These are phyloP conservation scores for Atethmia centrago DNA, from an alignment of 2,888 invertebrate genomes.

Conservation along the genomic window DNA sequence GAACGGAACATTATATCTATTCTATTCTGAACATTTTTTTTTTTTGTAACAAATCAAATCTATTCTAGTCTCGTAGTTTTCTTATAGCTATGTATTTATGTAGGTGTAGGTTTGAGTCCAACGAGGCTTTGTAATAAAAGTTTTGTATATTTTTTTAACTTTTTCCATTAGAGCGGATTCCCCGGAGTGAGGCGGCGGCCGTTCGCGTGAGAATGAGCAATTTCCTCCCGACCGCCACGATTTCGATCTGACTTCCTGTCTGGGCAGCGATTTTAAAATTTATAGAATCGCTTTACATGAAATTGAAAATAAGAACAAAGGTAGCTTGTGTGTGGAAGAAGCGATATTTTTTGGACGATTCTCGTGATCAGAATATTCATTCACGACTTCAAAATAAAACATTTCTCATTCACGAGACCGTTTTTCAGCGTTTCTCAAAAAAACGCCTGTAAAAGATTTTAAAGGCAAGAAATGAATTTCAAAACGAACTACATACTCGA, in stretches of 20 bases:
- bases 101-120: slow-evolving; percentile 67
- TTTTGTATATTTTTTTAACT: slow-evolving; percentile 88
- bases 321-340: slow-evolving; percentile 65
- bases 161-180: slow-evolving; percentile 89
- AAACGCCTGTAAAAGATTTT: slow-evolving; percentile 17
- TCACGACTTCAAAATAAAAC: slow-evolving; percentile 11
- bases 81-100: slow-evolving; percentile 61
- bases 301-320: slow-evolving; percentile 86
- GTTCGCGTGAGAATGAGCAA: slow-evolving; percentile 90
- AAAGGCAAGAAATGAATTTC: slow-evolving; percentile 26
- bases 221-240: slow-evolving; percentile 88
- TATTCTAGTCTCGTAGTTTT: slow-evolving; percentile 56
- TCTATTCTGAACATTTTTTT: too few relatives aligned
- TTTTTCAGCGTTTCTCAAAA: slow-evolving; percentile 16
- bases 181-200: slow-evolving; percentile 81
- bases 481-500: not conserved
- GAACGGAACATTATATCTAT: not conserved
- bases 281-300: slow-evolving; percentile 87
- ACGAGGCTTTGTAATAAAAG: slow-evolving; percentile 83
- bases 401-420: not conserved
- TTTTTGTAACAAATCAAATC: slow-evolving; percentile 32
- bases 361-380: slow-evolving; percentile 38
- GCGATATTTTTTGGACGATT: slow-evolving; percentile 61
- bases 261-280: slow-evolving; percentile 89
- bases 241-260: slow-evolving; percentile 90